Base-by-base conservation (phyloP, 2,888 invertebrate species). In the Brachylomia viminalis region DNA sequence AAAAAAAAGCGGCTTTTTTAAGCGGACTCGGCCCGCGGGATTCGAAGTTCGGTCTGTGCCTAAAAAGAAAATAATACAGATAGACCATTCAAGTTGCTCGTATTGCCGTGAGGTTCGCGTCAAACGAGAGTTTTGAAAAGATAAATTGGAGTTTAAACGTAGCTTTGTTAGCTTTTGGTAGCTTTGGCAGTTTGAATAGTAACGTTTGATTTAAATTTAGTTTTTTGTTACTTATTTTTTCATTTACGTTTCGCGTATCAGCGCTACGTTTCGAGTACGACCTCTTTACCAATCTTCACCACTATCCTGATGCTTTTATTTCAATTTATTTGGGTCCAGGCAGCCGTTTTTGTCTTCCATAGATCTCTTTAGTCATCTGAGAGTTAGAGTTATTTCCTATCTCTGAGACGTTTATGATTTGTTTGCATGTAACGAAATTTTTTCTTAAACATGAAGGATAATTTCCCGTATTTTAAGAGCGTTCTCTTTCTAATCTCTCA, bases 21-120 rank as follows among this genome's bases (percentile, higher is more conserved):
- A 71, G 59, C 80, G 69, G 42, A 61, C 49, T 47, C 61, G 20
- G 33, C 75, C 66, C 81, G 52, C 61, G 72, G 75, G 79, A 79
- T 47, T 20, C 52, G 45, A 11, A 56, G 47, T 49, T 62, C 70
- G 75, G 33, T 33, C 64, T 42, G 56, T 33, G 64, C 76, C 79
- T 84, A 82, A 79, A 85, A 87, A 87, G 79, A 82, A 86, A 78
- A 76, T 86, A 84, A 82, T 75, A 59, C 79, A 47, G 73, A 77
- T 68, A 42, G 78, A 47, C 77, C 71, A 75, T 80, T 77, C 75
- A 79, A 80, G 68, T 75, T 76, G 61, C 49, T 79, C 62, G 56
- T 49, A 71, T 65, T 68, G 76, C 69, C 54, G 70, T 80, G 72
- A 75, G 54, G 49, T 58, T 45, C 42, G 58, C 56, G 66, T 27